Evolutionary conservation across 2,888 invertebrate species (phyloP).

Genomic region (Eulithis prunata): DNA sequence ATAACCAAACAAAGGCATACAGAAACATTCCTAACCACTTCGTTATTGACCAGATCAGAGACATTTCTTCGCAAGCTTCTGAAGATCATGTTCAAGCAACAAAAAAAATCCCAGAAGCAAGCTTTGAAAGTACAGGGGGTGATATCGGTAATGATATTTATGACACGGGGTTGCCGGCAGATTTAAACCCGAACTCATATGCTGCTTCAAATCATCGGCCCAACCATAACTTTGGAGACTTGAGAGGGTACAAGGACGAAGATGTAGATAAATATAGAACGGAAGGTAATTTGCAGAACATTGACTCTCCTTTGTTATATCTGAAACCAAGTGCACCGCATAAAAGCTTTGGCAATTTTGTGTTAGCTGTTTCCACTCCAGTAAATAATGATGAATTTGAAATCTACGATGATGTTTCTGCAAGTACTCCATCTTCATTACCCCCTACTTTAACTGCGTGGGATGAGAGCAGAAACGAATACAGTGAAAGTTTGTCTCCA

Average conservation of each 20-base stretch:
- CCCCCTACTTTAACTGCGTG: conserved; percentile 54
- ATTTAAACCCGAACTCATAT: conserved; percentile 55
- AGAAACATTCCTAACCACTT: conserved; percentile 73
- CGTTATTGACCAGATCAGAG: conserved; percentile 69
- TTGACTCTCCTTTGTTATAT: conserved; percentile 85
- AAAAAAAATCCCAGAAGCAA: conserved; percentile 69
- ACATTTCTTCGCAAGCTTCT: conserved; percentile 82
- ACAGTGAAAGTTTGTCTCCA: conserved; percentile 54
- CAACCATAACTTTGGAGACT: conserved; percentile 63
- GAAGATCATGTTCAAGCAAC: conserved; percentile 75
- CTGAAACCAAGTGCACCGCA: conserved; percentile 80
- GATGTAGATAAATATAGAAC: conserved; percentile 76
- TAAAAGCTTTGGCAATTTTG: conserved; percentile 79
- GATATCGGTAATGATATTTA: conserved; percentile 70
- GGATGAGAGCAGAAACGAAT: conserved; percentile 64
- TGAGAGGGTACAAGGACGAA: conserved; percentile 73
- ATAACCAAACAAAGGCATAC: conserved; percentile 69
- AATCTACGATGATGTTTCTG: conserved; percentile 70
- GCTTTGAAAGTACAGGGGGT: conserved; percentile 74
- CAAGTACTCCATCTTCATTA: conserved; percentile 57
- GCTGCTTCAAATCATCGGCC: conserved; percentile 64
- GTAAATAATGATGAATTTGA: conserved; percentile 68
- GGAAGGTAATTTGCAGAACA: conserved; percentile 76
- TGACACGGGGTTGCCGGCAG: conserved; percentile 59
- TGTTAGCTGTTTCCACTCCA: conserved; percentile 61